These are phyloP conservation scores for Pedionomus torquatus DNA, from an alignment of 2,113 vertebrate genomes.

Conservation along the genomic window DNA sequence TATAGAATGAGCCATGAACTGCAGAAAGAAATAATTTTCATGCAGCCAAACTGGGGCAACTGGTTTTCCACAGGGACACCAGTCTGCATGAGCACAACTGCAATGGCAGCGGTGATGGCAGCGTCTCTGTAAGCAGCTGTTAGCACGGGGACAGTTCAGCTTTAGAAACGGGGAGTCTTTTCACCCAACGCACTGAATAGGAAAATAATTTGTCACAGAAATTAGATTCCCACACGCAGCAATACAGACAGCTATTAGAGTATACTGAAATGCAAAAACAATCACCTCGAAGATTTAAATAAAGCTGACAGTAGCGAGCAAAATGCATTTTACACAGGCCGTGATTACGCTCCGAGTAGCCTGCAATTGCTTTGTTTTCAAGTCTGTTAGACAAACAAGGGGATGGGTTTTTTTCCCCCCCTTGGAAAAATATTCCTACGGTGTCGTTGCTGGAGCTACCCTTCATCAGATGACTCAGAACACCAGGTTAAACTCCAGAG, in stretches of 20 bases:
- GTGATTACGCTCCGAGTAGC: neutral
- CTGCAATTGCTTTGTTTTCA: neutral
- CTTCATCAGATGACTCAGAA: neutral
- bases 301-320: neutral
- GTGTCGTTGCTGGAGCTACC: neutral
- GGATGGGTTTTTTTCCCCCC: neutral
- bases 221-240: neutral
- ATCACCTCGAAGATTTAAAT: neutral
- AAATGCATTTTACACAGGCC: neutral
- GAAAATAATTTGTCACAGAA: neutral
- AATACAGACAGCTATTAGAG: neutral
- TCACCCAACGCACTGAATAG: neutral
- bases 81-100: rapidly evolving
- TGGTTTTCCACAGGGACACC: no score
- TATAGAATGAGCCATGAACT: neutral
- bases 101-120: neutral
- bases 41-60: neutral
- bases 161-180: neutral
- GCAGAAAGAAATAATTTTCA: neutral
- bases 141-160: neutral
- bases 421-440: neutral
- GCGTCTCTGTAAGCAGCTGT: neutral
- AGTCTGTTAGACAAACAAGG: neutral
- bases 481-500: neutral
- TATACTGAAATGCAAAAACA: neutral